A percentile compares a stretch with the other conserved stretches of the same genome.
Conservation (phyloP, 2,797 vertebrate genomes). For the Centroberyx gerrardi region DNA sequence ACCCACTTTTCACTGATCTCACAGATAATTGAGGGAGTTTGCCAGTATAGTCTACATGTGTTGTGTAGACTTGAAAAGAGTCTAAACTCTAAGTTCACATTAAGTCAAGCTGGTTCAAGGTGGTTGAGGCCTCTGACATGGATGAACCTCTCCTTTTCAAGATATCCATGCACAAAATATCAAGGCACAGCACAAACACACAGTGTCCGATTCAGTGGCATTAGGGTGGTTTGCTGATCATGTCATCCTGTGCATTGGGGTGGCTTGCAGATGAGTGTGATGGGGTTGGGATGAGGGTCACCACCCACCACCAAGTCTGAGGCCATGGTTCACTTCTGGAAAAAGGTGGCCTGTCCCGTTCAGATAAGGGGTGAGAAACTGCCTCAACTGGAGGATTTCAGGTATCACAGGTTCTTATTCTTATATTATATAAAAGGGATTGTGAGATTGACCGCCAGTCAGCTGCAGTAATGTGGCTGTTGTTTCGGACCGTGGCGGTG, state of each 20-base stretch:
- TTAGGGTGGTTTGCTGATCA: background rate
- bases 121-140: background rate
- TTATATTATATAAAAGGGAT: too few species aligned
- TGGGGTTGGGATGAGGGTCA: background rate
- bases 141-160: background rate
- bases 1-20: too few species aligned
- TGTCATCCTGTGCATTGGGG: background rate
- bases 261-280: background rate
- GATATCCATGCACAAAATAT: too few species aligned
- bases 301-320: background rate
- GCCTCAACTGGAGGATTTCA: background rate
- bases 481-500: too few species aligned
- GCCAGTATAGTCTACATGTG: background rate
- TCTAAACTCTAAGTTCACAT: background rate
- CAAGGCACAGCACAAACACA: background rate
- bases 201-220: background rate
- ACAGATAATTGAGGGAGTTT: background rate
- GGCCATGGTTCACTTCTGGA: background rate
- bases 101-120: conserved; percentile 1
- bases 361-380: background rate
- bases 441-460: too few species aligned
- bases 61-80: background rate
- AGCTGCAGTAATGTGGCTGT: too few species aligned
- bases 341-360: background rate
- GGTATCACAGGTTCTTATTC: background rate